Percentiles rank a stretch among this genome's conserved stretches.
Conservation (phyloP, 2,113 vertebrate species). For the Empidonax alnorum region DNA sequence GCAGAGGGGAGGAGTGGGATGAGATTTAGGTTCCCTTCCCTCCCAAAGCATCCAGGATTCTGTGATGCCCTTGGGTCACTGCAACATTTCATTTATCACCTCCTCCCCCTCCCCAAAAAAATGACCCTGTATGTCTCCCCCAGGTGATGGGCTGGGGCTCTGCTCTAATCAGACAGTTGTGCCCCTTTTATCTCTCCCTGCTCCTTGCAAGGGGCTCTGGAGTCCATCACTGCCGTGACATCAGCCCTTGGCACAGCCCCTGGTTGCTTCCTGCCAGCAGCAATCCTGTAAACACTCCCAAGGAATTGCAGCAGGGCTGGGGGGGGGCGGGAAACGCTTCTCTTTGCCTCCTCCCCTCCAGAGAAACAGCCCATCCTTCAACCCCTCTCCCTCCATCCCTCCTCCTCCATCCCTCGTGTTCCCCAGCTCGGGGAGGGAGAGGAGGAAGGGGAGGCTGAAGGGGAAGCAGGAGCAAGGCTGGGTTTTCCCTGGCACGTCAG, state of each 20-base stretch:
- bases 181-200: neutral
- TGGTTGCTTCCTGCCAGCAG: neutral
- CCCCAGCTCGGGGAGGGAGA: neutral
- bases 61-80: accelerated
- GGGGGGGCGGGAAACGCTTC: neutral
- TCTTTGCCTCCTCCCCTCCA: neutral
- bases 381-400: neutral
- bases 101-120: accelerated
- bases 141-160: neutral
- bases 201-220: neutral
- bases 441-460: neutral
- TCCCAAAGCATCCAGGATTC: neutral
- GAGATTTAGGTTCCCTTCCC: neutral
- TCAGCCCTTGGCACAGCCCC: neutral
- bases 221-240: neutral
- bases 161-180: neutral
- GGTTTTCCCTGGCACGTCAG: neutral
- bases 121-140: neutral
- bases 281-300: neutral
- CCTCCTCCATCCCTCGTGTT: neutral
- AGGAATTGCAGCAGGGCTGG: neutral
- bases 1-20: neutral
- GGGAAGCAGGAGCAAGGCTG: neutral
- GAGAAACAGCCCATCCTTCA: neutral
- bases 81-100: neutral